phyloP scores from a whole-genome alignment of 2,888 invertebrate species.

The Lymantria monacha region DNA sequence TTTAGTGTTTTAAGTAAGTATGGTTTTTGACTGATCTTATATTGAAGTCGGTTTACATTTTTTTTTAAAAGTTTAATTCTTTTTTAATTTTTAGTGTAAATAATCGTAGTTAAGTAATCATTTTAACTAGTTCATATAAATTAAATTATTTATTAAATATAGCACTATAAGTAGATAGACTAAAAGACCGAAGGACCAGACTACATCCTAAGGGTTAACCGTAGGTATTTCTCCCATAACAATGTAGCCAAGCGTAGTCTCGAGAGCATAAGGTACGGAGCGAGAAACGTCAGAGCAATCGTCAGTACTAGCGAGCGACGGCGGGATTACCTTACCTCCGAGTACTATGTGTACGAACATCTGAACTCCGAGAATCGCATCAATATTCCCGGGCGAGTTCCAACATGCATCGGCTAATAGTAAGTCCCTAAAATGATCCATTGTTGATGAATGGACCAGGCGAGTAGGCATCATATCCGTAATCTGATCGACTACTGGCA shows the following conservation, averaged over 20 bases:
- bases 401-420: conserved; percentile 1
- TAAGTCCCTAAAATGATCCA: background rate
- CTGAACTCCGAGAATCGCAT: background rate
- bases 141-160: too few relatives aligned
- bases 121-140: too few relatives aligned
- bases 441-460: background rate
- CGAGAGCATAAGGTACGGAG: background rate
- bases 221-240: background rate
- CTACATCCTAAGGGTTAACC: background rate
- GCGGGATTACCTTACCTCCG: background rate
- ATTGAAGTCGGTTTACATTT: too few relatives aligned
- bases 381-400: conserved; percentile 1
- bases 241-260: background rate
- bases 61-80: too few relatives aligned
- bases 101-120: too few relatives aligned
- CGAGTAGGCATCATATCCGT: conserved; percentile 1
- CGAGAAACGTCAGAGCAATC: background rate
- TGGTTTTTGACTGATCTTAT: too few relatives aligned
- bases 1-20: too few relatives aligned
- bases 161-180: too few relatives aligned
- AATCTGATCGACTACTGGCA: conserved; percentile 1
- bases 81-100: too few relatives aligned
- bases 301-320: background rate
- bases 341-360: background rate
- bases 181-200: background rate